Evolutionary conservation across 2,888 invertebrate species (phyloP).

Genomic region (Aphodius sticticus): DNA sequence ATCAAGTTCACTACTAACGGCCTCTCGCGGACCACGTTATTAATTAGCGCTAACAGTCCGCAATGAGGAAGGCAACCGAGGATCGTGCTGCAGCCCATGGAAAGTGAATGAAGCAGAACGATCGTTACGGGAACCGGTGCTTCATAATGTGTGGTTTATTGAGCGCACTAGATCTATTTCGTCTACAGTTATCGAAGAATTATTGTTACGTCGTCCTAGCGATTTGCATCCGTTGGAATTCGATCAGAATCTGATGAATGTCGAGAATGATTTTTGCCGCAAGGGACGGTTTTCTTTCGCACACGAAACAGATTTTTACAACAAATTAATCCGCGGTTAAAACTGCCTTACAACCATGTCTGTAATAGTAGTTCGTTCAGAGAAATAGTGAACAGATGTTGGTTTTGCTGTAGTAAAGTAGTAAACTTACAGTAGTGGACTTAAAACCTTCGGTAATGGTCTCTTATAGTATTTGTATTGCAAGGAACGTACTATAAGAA

Average conservation of each 20-base stretch:
- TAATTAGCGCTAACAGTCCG: neutral
- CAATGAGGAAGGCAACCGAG: constrained; percentile 16
- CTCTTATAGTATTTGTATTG: no score
- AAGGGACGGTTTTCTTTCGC: no score
- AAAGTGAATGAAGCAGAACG: constrained; percentile 24
- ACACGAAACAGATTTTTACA: no score
- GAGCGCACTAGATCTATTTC: constrained; percentile 17
- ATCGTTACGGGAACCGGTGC: constrained; percentile 4
- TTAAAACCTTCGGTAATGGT: no score
- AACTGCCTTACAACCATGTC: no score
- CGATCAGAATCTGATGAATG: neutral
- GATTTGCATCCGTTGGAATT: neutral
- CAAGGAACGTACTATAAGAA: no score
- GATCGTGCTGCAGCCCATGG: constrained; percentile 9
- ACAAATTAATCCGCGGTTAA: no score
- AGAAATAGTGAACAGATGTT: no score
- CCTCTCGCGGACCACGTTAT: neutral
- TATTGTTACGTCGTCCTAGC: neutral
- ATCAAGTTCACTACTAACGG: constrained; percentile 10
- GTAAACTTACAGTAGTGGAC: no score
- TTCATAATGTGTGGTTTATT: constrained; percentile 23
- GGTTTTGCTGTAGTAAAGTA: no score
- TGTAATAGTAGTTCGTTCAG: no score
- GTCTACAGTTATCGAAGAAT: constrained; percentile 6
- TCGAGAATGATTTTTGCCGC: neutral